Evolutionary conservation across 2,113 vertebrate species (phyloP).

Genomic region (Andinoacara biseriatus): DNA sequence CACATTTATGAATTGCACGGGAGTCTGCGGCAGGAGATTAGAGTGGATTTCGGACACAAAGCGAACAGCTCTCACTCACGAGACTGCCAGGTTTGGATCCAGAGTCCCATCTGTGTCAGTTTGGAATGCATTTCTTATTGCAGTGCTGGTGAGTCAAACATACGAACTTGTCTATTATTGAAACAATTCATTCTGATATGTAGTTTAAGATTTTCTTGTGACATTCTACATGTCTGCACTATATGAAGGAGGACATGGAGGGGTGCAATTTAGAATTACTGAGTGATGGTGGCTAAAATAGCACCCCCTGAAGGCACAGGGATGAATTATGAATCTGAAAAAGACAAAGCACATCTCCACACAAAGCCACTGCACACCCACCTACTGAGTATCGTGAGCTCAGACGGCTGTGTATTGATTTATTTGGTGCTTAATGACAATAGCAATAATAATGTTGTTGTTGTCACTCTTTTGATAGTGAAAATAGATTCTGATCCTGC

Average conservation of each 20-base stretch:
- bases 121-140: background rate
- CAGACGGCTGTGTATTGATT: conserved; percentile 35
- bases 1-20: background rate
- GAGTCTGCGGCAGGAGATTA: background rate
- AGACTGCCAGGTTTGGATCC: conserved; percentile 11
- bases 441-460: background rate
- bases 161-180: background rate
- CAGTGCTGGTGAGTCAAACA: background rate
- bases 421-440: conserved; percentile 16
- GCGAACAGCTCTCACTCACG: background rate
- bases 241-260: background rate
- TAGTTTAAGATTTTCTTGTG: background rate
- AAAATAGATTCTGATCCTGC: background rate
- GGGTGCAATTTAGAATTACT: background rate
- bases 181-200: background rate
- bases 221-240: background rate
- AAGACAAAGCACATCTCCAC: conserved; percentile 36
- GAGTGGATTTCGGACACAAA: background rate
- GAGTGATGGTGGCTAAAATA: conserved; percentile 24
- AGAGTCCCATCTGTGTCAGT: background rate
- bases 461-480: background rate
- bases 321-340: conserved; percentile 37
- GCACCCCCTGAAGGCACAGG: conserved; percentile 53
- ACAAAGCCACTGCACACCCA: conserved; percentile 27
- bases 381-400: conserved; percentile 25